Evolutionary conservation across 2,888 invertebrate genomes (phyloP), one percentile per base, ranked within the genome.

Genomic region (Drosophila hamatofila): DNA sequence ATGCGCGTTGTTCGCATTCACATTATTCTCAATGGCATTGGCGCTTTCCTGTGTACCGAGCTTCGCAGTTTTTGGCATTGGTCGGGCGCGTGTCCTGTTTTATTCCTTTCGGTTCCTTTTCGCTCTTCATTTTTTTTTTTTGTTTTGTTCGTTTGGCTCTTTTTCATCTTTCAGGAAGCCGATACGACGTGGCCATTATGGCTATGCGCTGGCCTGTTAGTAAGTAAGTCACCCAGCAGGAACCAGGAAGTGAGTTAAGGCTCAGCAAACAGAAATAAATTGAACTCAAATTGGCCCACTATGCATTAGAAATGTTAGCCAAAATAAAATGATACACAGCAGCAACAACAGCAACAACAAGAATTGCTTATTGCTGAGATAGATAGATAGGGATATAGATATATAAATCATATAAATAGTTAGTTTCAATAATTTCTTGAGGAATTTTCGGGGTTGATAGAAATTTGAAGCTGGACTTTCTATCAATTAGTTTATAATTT

Each of bases 161-260:
- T 78, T 71, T 81, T 74, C 81, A 78, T 80, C 78, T 80, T 80
- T 73, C 84, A 82, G 82, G 84, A 82, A 82, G 83, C 84, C 82
- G 82, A 82, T 82, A 82, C 80, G 82, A 83, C 80, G 84, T 78
- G 84, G 78, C 82, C 78, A 82, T 82, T 82, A 82, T 83, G 80
- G 84, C 80, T 83, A 49, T 49, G 65, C 78, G 75, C 55, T 75
- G 72, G 64, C 61, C 78, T 72, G 78, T 78, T 78, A 72, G 75
- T 63, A 72, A 78, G 75, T 78, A 82, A 83, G 81, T 80, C 77
- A 77, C 77, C 83, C 83, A 83, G 81, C 81, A 70, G 77, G 79
- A 75, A 56, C 55, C 77, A 77, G 77, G 77, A 77, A 77, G 77
- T 77, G 77, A 77, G 77, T 77, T 77, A 77, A 77, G 77, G 77